Percentiles rank a stretch among this genome's conserved stretches.
Evolutionary conservation across 2,888 invertebrate genomes (phyloP).

Genomic region (Drosophila leonis): DNA sequence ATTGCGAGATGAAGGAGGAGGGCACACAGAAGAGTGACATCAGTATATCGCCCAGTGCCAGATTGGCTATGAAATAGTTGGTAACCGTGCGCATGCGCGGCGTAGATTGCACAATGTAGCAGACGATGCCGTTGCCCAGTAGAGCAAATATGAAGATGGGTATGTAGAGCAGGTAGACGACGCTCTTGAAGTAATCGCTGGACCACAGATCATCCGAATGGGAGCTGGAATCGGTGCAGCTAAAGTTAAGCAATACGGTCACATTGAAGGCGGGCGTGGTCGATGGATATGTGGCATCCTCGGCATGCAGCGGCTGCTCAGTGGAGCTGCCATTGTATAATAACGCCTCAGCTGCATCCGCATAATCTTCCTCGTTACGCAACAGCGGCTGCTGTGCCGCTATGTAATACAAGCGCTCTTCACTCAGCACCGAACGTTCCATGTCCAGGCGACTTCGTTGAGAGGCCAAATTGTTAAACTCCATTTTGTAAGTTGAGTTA

Average conservation of each 20-base stretch:
- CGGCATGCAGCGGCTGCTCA: conserved; percentile 29
- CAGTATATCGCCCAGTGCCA: conserved; percentile 95
- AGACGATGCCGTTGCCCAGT: conserved; percentile 92
- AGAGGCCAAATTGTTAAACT: conserved; percentile 61
- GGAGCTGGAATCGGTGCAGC: conserved; percentile 69
- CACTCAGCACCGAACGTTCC: conserved; percentile 31
- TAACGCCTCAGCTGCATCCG: conserved; percentile 40
- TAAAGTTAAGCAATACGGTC: conserved; percentile 63
- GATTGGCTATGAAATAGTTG: conserved; percentile 95
- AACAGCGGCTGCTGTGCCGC: conserved; percentile 66
- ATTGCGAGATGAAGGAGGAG: conserved; percentile 93
- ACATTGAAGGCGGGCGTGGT: conserved; percentile 46
- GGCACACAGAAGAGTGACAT: conserved; percentile 97
- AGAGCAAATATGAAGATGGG: conserved; percentile 90
- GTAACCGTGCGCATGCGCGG: conserved; percentile 96
- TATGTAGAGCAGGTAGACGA: conserved; percentile 90
- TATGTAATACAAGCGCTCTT: conserved; percentile 69
- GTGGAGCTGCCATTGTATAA: conserved; percentile 54
- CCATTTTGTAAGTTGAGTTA: conserved; percentile 48
- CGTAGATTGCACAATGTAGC: conserved; percentile 93
- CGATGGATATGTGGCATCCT: conserved; percentile 19
- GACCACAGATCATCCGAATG: conserved; percentile 78
- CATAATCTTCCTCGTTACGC: conserved; percentile 56
- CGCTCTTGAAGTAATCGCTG: conserved; percentile 88
- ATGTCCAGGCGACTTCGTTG: conserved; percentile 44